Evolutionary conservation across 1,140 invertebrate genomes (phyloP).

Genomic region (Pogonomyrmex californicus): DNA sequence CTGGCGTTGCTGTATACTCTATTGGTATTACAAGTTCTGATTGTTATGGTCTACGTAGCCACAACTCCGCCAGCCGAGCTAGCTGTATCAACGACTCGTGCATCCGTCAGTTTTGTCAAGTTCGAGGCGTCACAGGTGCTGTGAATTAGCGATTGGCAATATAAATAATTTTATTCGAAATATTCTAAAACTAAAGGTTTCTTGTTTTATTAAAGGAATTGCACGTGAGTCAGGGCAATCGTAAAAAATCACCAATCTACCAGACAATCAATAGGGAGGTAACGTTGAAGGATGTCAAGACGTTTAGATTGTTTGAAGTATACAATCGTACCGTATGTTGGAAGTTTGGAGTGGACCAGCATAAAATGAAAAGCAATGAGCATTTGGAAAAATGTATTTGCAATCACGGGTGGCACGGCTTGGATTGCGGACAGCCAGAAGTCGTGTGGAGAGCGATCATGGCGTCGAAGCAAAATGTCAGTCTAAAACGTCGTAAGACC

Average conservation of each 20-base stretch:
- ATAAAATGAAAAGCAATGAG: slow-evolving; percentile 80
- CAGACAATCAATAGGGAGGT: slow-evolving; percentile 82
- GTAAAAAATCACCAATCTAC: slow-evolving; percentile 76
- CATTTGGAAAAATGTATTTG: slow-evolving; percentile 87
- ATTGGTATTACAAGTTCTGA: slow-evolving; percentile 84
- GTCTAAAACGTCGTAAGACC: slow-evolving; percentile 84
- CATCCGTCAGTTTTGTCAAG: slow-evolving; percentile 83
- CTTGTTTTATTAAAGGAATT: slow-evolving; percentile 62
- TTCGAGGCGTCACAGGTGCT: slow-evolving; percentile 79
- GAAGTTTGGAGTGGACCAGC: slow-evolving; percentile 86
- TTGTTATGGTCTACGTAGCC: slow-evolving; percentile 85
- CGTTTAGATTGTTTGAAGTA: slow-evolving; percentile 83
- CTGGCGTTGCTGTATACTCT: slow-evolving; percentile 84
- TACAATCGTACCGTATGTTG: slow-evolving; percentile 88
- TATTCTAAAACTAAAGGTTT: neutral
- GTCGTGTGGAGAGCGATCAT: slow-evolving; percentile 90
- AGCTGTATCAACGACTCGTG: slow-evolving; percentile 75
- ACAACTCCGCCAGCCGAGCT: slow-evolving; percentile 83
- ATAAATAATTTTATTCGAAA: neutral
- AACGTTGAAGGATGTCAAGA: slow-evolving; percentile 82
- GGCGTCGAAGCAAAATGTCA: slow-evolving; percentile 87
- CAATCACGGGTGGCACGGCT: slow-evolving; percentile 89
- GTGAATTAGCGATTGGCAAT: neutral
- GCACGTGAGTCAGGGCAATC: slow-evolving; percentile 61
- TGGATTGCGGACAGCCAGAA: slow-evolving; percentile 90